Base-by-base conservation (phyloP, 2,888 invertebrate genomes). In the Athrips mouffetella region DNA sequence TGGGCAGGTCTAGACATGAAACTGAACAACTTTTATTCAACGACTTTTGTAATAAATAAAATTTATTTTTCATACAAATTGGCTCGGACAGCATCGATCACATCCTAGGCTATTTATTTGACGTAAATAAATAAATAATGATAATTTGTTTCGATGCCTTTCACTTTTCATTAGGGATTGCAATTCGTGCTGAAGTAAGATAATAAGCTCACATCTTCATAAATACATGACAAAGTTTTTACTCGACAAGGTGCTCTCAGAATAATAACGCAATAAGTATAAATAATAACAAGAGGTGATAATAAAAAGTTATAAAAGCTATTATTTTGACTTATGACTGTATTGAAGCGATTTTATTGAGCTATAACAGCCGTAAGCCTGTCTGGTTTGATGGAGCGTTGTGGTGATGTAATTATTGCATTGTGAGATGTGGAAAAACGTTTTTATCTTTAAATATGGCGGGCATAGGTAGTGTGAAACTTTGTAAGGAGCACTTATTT, bases 251-350 rank as follows among this genome's bases (percentile, higher is more conserved):
- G 27, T 42, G 42, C 29, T 27, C 21, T 11, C 29, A 13, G 27
- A 27, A 29, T 27, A 29, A 42, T 42, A 42, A 42, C 8, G 15
- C 25, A 6, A 21, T 39, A 41, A 20, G 7, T 23, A 42, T 16
- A 10, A 25, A 41, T 41, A 27, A 27, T 42, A 30, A 42, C 11
- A 31, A 44, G n/a, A n/a, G 3, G 21, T n/a, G 10, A 20, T 11
- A 30, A 30, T 44, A 30, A 44, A 21, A 30, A 18, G 45, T 16
- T 25, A 47, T 46, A 47, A 47, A 41, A 29, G 21, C 50, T 41
- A 47, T 50, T 33, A 50, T 42, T 27, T 47, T 47, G 50, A 50
- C 35, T 50, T 50, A 50, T 46, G 35, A 16, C 30, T n/a, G 29
- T 41, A 20, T 30, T 35, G 18, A 21, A 40, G 33, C 18, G 42